Evolutionary conservation across 2,888 invertebrate genomes (phyloP).

Genomic region (Allygus modestus): DNA sequence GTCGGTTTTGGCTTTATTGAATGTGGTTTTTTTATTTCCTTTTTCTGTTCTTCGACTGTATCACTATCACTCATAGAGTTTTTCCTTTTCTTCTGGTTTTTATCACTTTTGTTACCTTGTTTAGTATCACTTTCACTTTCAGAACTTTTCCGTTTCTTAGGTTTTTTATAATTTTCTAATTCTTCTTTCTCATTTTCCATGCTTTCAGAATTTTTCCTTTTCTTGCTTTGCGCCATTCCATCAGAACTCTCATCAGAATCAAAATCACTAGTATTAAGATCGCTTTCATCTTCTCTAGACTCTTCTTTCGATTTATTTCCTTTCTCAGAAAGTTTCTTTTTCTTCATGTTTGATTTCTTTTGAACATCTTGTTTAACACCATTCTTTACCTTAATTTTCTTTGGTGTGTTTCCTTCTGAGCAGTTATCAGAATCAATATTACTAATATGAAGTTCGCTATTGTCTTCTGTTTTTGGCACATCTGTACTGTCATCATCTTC

Average conservation of each 20-base stretch:
- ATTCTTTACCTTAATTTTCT: not conserved
- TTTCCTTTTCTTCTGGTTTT: constrained; percentile 47
- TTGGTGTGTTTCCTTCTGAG: not conserved
- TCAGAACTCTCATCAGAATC: constrained; percentile 35
- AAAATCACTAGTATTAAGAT: not conserved
- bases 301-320: too few species aligned
- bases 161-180: constrained; percentile 43
- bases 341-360: not conserved
- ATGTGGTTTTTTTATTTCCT: constrained; percentile 63
- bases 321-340: not conserved
- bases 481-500: too few species aligned
- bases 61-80: constrained; percentile 64
- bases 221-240: constrained; percentile 10
- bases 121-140: constrained; percentile 52
- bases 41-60: constrained; percentile 58
- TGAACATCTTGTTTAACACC: not conserved
- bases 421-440: not conserved
- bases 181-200: constrained; percentile 47
- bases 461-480: too few species aligned
- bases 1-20: constrained; percentile 63
- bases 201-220: constrained; percentile 54
- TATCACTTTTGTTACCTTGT: constrained; percentile 25
- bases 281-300: not conserved
- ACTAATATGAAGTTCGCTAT: not conserved
- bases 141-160: constrained; percentile 46